Evolutionary conservation across 2,797 vertebrate species (phyloP), one percentile per base, ranked within the genome.

Genomic region (Pangasius sanitwongsei): DNA sequence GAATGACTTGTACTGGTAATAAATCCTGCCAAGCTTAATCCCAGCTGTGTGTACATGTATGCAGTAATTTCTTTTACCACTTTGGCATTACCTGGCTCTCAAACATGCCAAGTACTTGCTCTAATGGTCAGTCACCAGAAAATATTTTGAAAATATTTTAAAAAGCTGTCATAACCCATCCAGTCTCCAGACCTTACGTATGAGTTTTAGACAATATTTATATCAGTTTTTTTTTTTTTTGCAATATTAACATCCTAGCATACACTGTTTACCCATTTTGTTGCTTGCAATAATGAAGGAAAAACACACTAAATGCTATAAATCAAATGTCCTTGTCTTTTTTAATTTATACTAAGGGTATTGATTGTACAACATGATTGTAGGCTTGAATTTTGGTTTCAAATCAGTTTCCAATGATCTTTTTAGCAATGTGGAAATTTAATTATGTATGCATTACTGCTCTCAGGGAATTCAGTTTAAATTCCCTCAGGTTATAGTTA

Each of bases 81-180:
- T 50, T 87, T 72, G 67, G 78, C 63, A 88, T 89, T 78, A 90
- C 87, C 53, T 37, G 75, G 70, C 77, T 86, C 70, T 86, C 69
- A 6, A 85, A 83, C 44, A 25, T 83, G 34, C 12, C 89, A 88
- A 86, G 61, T 34, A 69, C 67, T 86, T 83, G 87, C 74, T 83
- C 75, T 87, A 83, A 89, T 55, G 70, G 20, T 86, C 86, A 41
- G 7, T 53, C 1, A 31, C 1, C 3, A 18, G 28, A 78, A 53
- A 78, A 55, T 78, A 55, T 53, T n/a, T 53, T 7, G 0, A 18
- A 50, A 75, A 74, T 74, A 3, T 44, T 94, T 93, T 94, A 31
- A 94, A 94, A 94, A 93, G 89, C 82, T 89, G 90, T 6, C 18
- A 6, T 67, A 65, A 65, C 28, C 69, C 37, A 28, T 25, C 23